Evolutionary conservation across 2,888 invertebrate genomes (phyloP).

Genomic region (Meta bourneti): DNA sequence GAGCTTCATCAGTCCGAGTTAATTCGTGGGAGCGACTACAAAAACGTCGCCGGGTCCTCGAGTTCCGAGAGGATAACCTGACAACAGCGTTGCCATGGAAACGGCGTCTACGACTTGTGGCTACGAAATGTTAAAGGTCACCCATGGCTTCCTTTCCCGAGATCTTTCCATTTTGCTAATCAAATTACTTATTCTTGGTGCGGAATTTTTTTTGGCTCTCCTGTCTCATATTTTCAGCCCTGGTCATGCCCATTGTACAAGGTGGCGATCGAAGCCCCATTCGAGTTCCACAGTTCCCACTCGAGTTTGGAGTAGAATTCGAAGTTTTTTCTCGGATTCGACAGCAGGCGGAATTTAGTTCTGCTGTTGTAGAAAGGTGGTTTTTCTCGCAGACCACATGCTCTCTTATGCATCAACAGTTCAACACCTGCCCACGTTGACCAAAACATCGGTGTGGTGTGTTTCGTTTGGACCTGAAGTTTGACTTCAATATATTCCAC

Average conservation of each 20-base stretch:
- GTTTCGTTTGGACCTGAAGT: too few relatives aligned
- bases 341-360: too few relatives aligned
- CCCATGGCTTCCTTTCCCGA: neutral
- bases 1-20: slow-evolving; percentile 30
- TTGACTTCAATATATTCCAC: too few relatives aligned
- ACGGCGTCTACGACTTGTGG: slow-evolving; percentile 57
- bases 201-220: neutral
- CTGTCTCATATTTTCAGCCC: neutral
- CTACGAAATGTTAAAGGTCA: slow-evolving; percentile 60
- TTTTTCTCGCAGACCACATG: too few relatives aligned
- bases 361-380: too few relatives aligned
- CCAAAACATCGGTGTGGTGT: too few relatives aligned
- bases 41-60: slow-evolving; percentile 34
- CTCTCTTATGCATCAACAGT: too few relatives aligned
- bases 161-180: slow-evolving; percentile 35
- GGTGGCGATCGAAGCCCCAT: neutral
- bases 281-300: neutral
- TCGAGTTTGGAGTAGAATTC: neutral
- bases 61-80: slow-evolving; percentile 48
- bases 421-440: too few relatives aligned
- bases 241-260: neutral
- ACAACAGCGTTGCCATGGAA: slow-evolving; percentile 53
- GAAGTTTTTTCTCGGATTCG: neutral
- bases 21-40: slow-evolving; percentile 27
- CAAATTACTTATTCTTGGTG: slow-evolving; percentile 44